These are phyloP conservation scores for Sarotherodon lohbergeri DNA, from an alignment of 2,113 vertebrate genomes.

Conservation along the genomic window DNA sequence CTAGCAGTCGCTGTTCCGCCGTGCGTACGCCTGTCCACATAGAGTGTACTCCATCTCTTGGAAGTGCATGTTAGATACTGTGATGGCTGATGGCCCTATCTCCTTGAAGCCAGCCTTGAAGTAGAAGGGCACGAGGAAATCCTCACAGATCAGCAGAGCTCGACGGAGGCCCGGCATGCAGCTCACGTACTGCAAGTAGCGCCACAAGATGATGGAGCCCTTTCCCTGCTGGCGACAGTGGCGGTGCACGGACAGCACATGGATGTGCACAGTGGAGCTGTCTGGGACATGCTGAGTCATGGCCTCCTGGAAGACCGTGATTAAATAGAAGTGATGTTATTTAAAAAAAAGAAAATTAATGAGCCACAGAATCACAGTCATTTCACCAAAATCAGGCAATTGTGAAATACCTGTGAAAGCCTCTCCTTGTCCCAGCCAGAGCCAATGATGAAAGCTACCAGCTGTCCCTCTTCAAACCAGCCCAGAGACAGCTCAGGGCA, in stretches of 20 bases:
- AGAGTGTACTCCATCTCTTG: conserved; percentile 75
- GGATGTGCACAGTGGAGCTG: conserved; percentile 68
- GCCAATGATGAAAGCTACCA: conserved; percentile 78
- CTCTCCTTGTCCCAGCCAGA: conserved; percentile 77
- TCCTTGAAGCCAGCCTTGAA: conserved; percentile 74
- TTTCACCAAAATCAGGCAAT: not conserved
- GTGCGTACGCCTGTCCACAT: conserved; percentile 59
- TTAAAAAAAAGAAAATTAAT: not conserved
- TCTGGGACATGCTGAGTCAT: conserved; percentile 70
- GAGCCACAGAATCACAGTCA: not conserved
- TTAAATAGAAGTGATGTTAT: not conserved
- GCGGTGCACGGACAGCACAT: conserved; percentile 76
- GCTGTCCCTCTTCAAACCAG: conserved; percentile 78
- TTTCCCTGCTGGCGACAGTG: conserved; percentile 78
- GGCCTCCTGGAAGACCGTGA: conserved; percentile 58
- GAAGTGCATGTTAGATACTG: conserved; percentile 64
- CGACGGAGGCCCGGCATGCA: conserved; percentile 63
- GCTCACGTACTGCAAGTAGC: conserved; percentile 75
- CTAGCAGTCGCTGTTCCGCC: conserved; percentile 73
- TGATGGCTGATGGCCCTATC: conserved; percentile 67
- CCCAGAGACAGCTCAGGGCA: conserved; percentile 77
- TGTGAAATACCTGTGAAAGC: conserved; percentile 55
- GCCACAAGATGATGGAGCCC: conserved; percentile 77
- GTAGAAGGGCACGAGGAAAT: conserved; percentile 76
- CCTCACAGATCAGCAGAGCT: conserved; percentile 75